Evolutionary conservation across 2,113 vertebrate species (phyloP).

Genomic region (Clinocottus analis): DNA sequence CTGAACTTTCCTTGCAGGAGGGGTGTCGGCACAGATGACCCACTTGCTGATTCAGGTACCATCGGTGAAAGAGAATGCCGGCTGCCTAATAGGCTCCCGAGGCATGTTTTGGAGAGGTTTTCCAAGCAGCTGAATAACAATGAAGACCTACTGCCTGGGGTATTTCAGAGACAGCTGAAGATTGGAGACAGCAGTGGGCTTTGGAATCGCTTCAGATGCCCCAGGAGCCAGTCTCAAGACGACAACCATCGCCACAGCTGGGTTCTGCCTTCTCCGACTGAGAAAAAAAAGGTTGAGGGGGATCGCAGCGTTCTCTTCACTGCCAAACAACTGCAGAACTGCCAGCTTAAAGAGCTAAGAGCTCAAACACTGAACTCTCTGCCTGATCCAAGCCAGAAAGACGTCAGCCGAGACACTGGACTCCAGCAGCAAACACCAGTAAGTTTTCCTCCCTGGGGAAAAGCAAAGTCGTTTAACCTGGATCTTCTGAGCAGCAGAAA

Average conservation of each 20-base stretch:
- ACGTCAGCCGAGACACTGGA: slow-evolving; percentile 58
- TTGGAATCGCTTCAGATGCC: slow-evolving; percentile 70
- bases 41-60: slow-evolving; percentile 42
- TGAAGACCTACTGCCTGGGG: slow-evolving; percentile 77
- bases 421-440: slow-evolving; percentile 48
- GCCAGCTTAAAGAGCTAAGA: slow-evolving; percentile 66
- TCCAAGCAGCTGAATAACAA: slow-evolving; percentile 76
- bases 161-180: slow-evolving; percentile 79
- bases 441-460: slow-evolving; percentile 75
- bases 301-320: slow-evolving; percentile 67
- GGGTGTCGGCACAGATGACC: slow-evolving; percentile 43
- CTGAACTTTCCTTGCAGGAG: slow-evolving; percentile 78
- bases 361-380: slow-evolving; percentile 67
- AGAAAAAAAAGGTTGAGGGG: slow-evolving; percentile 62
- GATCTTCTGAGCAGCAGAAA: slow-evolving; percentile 79
- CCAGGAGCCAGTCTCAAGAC: slow-evolving; percentile 73
- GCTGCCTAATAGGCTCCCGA: slow-evolving; percentile 79
- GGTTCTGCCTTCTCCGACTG: slow-evolving; percentile 64
- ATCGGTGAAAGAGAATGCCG: slow-evolving; percentile 56
- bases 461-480: slow-evolving; percentile 81
- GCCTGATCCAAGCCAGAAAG: slow-evolving; percentile 60
- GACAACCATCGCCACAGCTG: slow-evolving; percentile 65
- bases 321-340: slow-evolving; percentile 80
- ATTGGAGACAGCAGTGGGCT: slow-evolving; percentile 66
- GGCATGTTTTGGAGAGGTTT: slow-evolving; percentile 83